phyloP scores from a whole-genome alignment of 2,797 vertebrate genomes.

The Aratinga solstitialis region DNA sequence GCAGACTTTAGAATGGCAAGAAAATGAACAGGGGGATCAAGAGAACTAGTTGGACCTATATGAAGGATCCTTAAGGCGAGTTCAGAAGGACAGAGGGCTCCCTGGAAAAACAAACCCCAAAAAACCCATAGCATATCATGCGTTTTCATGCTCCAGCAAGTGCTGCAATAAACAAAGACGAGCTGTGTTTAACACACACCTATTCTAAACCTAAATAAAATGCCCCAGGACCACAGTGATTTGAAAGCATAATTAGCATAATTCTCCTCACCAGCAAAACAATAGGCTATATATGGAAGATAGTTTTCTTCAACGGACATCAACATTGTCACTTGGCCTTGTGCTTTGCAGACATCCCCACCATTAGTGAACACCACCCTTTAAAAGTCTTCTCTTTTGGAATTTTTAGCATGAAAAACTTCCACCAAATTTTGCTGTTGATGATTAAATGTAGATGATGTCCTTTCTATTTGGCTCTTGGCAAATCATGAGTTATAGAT shows the following conservation, averaged over 20 bases:
- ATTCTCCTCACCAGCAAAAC: not conserved
- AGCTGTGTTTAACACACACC: not conserved
- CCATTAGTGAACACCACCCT: not conserved
- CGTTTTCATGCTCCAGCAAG: not conserved
- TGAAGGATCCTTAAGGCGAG: not conserved
- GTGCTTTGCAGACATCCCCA: rapidly evolving
- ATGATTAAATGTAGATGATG: not conserved
- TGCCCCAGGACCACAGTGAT: not conserved
- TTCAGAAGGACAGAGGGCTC: not conserved
- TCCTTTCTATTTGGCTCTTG: not conserved
- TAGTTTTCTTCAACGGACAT: not conserved
- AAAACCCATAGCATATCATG: rapidly evolving
- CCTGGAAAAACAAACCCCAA: not conserved
- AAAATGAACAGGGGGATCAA: not conserved
- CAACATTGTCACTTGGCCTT: not conserved
- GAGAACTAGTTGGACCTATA: not conserved
- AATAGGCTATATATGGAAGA: not conserved
- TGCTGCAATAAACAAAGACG: not conserved
- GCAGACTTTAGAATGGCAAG: not conserved
- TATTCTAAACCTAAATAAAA: not conserved
- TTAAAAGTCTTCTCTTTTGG: not conserved
- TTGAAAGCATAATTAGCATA: not conserved
- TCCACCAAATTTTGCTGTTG: not conserved
- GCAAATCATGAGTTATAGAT: not conserved
- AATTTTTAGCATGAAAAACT: not conserved